Evolutionary conservation across 2,888 invertebrate species (phyloP), one percentile per base, ranked within the genome.

Genomic region (Trissolcus japonicus): DNA sequence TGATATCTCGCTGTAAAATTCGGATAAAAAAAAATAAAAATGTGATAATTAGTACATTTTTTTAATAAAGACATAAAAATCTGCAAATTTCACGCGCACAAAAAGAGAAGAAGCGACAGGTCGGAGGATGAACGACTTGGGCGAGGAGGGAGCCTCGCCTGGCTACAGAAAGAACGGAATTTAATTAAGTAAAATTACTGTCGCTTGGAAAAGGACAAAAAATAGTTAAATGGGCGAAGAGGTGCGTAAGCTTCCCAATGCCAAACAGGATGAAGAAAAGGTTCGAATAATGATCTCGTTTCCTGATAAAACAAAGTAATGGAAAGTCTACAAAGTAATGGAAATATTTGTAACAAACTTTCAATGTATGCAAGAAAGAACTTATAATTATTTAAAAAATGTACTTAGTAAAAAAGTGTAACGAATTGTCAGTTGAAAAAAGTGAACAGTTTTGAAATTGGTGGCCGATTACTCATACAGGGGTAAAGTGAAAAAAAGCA

Each of bases 121-220:
- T 19, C 11, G 43, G 63, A 51, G 68, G 41, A 71, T 54, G 54
- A 67, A 75, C 25, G 75, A 50, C 25, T 16, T 7, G 55, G 57
- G 40, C 57, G 50, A 51, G 76, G 66, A 59, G 53, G 68, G 69
- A 57, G 41, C 25, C 55, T 57, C 35, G 55, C 63, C n/a, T 63
- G 73, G 69, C 76, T 69, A 73, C 74, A 83, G 86, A 87, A 86
- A 88, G 88, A 89, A 88, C 88, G 89, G 89, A 89, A 89, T 89
- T 89, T 89, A 89, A 89, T 89, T 89, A 89, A 89, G 87, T 87
- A 84, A 86, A 87, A 87, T 87, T 87, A 87, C 86, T 87, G 87
- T 87, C 87, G 85, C 82, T 53, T 51, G 65, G 78, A 77, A 76
- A 76, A 74, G 78, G 79, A 79, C 79, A 76, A 79, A 78, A 78